Evolutionary conservation across 2,888 invertebrate species (phyloP).

Genomic region (Nomada fucata): DNA sequence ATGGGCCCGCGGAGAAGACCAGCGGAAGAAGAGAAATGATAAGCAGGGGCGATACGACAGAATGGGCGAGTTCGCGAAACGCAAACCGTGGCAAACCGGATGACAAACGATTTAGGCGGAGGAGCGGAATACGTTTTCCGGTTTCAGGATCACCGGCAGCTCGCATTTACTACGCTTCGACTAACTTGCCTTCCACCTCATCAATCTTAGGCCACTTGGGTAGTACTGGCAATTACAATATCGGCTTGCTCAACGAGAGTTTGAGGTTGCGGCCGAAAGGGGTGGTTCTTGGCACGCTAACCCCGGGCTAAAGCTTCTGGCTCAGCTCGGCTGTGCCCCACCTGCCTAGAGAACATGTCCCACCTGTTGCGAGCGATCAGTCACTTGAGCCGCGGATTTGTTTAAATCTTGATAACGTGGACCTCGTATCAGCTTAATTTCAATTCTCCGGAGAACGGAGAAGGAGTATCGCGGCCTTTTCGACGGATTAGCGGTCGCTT

Average conservation of each 20-base stretch:
- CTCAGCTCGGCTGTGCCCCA: slow-evolving; percentile 73
- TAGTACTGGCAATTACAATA: slow-evolving; percentile 83
- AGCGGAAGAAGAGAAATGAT: neutral
- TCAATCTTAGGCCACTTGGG: slow-evolving; percentile 82
- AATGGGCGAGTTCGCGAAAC: slow-evolving; percentile 56
- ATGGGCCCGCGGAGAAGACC: neutral
- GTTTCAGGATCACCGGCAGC: slow-evolving; percentile 73
- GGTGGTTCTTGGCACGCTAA: slow-evolving; percentile 81
- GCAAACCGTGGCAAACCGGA: slow-evolving; percentile 44
- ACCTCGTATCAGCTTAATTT: slow-evolving; percentile 74
- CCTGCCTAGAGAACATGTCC: slow-evolving; percentile 79
- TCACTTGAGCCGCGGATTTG: slow-evolving; percentile 80
- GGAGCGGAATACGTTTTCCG: slow-evolving; percentile 63
- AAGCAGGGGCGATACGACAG: slow-evolving; percentile 14
- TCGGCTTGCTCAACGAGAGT: slow-evolving; percentile 82
- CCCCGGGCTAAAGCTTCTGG: slow-evolving; percentile 71
- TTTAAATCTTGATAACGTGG: slow-evolving; percentile 81
- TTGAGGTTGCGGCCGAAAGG: slow-evolving; percentile 80
- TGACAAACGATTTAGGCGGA: slow-evolving; percentile 68
- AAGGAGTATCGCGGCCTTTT: slow-evolving; percentile 50
- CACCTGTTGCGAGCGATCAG: slow-evolving; percentile 82
- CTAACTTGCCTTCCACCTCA: slow-evolving; percentile 81
- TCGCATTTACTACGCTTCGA: slow-evolving; percentile 78
- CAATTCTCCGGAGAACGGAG: slow-evolving; percentile 61
- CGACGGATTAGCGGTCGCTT: slow-evolving; percentile 55